Evolutionary conservation across 2,888 invertebrate genomes (phyloP), one percentile per base, ranked within the genome.

Genomic region (Leptopterna dolabrata): DNA sequence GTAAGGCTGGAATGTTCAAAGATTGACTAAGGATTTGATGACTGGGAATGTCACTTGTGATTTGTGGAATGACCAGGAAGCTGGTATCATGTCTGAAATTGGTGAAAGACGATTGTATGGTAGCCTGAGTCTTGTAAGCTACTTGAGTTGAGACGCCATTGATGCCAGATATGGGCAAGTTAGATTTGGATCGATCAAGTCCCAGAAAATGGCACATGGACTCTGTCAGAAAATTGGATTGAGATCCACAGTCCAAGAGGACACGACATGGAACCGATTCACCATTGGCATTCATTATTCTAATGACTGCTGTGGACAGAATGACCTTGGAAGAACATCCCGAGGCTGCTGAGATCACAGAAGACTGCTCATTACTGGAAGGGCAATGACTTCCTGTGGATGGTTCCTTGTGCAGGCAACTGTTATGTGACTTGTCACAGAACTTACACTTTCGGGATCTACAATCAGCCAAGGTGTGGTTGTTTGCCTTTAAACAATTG

Each of bases 141-240:
- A 84, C 71, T 36, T 70, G 14, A n/a, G 70, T 19, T 19, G 36
- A n/a, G n/a, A n/a, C n/a, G n/a, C n/a, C n/a, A n/a, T n/a, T n/a
- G n/a, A n/a, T n/a, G n/a, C n/a, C n/a, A n/a, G n/a, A n/a, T n/a
- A n/a, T n/a, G n/a, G n/a, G n/a, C n/a, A n/a, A n/a, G n/a, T n/a
- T n/a, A n/a, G n/a, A n/a, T n/a, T n/a, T n/a, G n/a, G n/a, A n/a
- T n/a, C n/a, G n/a, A n/a, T n/a, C n/a, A n/a, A n/a, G n/a, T n/a
- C n/a, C n/a, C n/a, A n/a, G n/a, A n/a, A n/a, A n/a, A n/a, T n/a
- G n/a, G n/a, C n/a, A n/a, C 9, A 83, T 30, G 7, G 84, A 83
- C 30, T 83, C 84, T 13, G 84, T 71, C 4, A 83, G 51, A 70
- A 63, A 83, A 55, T 36, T 24, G 27, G 84, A 83, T n/a, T 83